These are phyloP conservation scores for Nycticryphes semicollaris DNA, from an alignment of 2,113 vertebrate genomes.

Conservation along the genomic window DNA sequence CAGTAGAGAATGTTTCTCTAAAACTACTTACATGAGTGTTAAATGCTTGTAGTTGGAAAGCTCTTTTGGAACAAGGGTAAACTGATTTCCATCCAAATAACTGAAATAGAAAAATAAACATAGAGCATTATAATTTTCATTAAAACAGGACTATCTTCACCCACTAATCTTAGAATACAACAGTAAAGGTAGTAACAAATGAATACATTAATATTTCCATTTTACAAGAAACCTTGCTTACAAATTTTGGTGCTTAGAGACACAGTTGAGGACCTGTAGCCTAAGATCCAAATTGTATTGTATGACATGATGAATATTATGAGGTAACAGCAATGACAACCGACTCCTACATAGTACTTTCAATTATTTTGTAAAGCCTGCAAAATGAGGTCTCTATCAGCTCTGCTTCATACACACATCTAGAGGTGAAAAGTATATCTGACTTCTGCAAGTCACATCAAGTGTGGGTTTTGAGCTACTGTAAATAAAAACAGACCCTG, in stretches of 20 bases:
- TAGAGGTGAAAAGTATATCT: neutral
- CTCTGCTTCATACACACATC: neutral
- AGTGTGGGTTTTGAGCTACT: neutral
- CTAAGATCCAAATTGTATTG: neutral
- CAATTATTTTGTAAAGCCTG: neutral
- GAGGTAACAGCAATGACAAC: neutral
- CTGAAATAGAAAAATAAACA: conserved; percentile 71
- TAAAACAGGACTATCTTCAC: neutral
- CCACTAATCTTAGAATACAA: neutral
- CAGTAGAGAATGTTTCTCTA: neutral
- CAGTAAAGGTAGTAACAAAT: neutral
- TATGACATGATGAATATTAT: neutral
- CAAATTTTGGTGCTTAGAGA: neutral
- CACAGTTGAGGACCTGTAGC: neutral
- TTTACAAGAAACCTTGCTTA: neutral
- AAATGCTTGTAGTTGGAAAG: conserved; percentile 96
- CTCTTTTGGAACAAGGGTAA: conserved; percentile 93
- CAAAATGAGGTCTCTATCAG: neutral
- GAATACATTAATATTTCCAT: neutral
- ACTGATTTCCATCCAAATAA: conserved; percentile 97
- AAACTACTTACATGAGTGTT: conserved; percentile 93
- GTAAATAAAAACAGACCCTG: neutral
- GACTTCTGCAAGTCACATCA: neutral
- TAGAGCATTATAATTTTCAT: neutral
- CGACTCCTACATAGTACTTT: neutral